These are phyloP conservation scores for Venustoraphidia nigricollis DNA, from an alignment of 2,888 invertebrate genomes.

Conservation along the genomic window DNA sequence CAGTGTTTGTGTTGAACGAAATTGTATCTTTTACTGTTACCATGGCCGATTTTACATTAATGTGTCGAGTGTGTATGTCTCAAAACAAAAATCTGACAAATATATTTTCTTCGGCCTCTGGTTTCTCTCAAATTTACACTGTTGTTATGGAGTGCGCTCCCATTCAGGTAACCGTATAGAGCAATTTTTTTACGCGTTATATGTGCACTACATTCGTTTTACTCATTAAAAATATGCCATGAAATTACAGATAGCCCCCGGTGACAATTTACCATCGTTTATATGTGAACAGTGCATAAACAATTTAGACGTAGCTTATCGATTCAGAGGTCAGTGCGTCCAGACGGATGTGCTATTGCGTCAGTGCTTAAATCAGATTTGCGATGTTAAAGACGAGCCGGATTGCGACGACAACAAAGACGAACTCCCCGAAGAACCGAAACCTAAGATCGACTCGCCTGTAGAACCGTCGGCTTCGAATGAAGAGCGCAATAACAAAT, in stretches of 20 bases:
- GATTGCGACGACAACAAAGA: background rate
- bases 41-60: background rate
- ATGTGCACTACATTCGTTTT: background rate
- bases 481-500: too few species aligned
- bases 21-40: too few species aligned
- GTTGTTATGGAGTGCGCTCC: background rate
- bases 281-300: constrained; percentile 1
- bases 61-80: background rate
- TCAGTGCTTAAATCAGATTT: background rate
- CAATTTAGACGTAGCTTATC: constrained; percentile 1
- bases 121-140: background rate
- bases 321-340: background rate
- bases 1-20: too few species aligned
- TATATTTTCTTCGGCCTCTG: background rate
- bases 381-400: background rate
- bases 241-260: background rate
- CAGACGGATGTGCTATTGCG: constrained; percentile 1
- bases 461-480: too few species aligned
- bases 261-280: background rate
- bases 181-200: background rate
- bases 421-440: too few species aligned
- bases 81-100: background rate
- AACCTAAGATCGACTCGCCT: too few species aligned
- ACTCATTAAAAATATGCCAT: background rate
- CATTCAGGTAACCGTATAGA: background rate